Base-by-base conservation (phyloP, 37 sponge, comb jelly and placozoan species). In the Beroe ovata region DNA sequence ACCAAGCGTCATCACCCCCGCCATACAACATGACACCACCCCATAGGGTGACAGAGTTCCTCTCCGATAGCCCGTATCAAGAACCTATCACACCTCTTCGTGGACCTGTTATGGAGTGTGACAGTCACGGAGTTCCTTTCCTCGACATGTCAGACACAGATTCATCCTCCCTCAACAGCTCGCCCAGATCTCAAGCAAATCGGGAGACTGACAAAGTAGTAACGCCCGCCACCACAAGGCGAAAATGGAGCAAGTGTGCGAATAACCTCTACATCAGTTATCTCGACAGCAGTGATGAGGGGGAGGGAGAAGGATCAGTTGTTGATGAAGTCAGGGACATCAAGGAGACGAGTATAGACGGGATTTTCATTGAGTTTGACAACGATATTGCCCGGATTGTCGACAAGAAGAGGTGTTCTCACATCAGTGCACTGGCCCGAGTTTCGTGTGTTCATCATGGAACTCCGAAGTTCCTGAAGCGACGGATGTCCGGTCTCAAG, bases 331-430 rank as follows among this genome's bases (percentile, higher is more conserved):
- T 28, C 22, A 25, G 63, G 63, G 63, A 77, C 41, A 25, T 77
- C 22, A 77, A 42, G 84, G 84, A 77, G 84, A 77, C 84, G 28
- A 77, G 84, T 40, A 77, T 77, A 28, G 84, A 77, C 11, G 84
- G 84, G 47, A 77, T 77, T 11, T 77, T 77, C 33, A 77, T 77
- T 77, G 84, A 77, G 54, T 77, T 77, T 42, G 84, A 77, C 20
- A 77, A 77, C 54, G 33, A 77, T 26, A 42, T 77, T 25, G 36
- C 84, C 41, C 35, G 38, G n/a, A 23, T 77, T 16, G 84, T 77
- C 2, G 84, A 77, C 21, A 77, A 40, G 41, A 77, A 77, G 84
- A 39, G 84, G 84, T 77, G 84, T 20, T 39, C 84, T 8, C 84
- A 77, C 33, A 42, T 77, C 84, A 42, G 54, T n/a, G 84, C 84